Percentiles rank a stretch among this genome's conserved stretches.
phyloP scores from a whole-genome alignment of 2,888 invertebrate genomes.

The Pomacea canaliculata region DNA sequence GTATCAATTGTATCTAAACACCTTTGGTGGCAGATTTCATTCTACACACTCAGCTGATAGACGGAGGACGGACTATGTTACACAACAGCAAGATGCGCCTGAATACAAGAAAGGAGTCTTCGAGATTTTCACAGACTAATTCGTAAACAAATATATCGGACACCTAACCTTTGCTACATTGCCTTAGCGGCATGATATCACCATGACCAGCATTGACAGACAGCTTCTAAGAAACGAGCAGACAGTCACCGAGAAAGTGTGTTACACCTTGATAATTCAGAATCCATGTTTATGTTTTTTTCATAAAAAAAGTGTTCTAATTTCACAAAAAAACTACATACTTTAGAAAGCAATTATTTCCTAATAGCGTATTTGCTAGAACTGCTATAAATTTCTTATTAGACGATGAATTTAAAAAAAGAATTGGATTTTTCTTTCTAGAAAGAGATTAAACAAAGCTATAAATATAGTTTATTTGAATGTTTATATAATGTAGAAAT shows the following conservation, averaged over 20 bases:
- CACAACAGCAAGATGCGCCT: neutral
- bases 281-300: no score
- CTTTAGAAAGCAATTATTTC: no score
- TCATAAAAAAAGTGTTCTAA: no score
- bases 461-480: no score
- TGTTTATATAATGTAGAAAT: no score
- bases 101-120: neutral
- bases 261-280: neutral
- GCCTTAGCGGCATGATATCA: neutral
- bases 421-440: no score
- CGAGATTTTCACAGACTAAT: neutral
- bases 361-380: no score
- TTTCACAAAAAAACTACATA: no score
- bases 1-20: no score
- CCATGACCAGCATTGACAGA: neutral
- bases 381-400: neutral
- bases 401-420: no score
- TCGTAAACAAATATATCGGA: neutral
- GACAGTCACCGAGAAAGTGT: neutral
- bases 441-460: no score
- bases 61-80: slow-evolving; percentile 37
- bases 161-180: neutral
- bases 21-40: neutral
- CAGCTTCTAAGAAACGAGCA: neutral
- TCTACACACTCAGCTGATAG: neutral